Conservation (phyloP, 2,888 invertebrate species). For the Pachydiplax longipennis region DNA sequence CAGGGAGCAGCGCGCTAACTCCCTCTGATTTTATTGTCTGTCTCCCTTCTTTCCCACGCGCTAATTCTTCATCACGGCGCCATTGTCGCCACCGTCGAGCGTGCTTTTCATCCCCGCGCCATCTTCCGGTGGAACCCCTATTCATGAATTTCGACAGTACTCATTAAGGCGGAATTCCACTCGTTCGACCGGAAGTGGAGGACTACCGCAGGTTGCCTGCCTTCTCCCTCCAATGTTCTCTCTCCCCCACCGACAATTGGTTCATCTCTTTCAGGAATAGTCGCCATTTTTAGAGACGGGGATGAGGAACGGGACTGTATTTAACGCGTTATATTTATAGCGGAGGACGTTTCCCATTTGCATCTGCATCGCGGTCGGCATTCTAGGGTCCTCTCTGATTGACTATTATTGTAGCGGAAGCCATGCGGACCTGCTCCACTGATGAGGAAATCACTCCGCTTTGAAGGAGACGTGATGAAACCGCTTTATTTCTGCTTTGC, state of each 20-base stretch:
- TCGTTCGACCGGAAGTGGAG: constrained; percentile 25
- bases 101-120: neutral
- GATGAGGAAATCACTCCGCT: too few relatives aligned
- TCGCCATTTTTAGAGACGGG: too few relatives aligned
- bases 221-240: neutral
- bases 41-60: neutral
- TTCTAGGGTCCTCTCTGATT: too few relatives aligned
- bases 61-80: constrained; percentile 33
- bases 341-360: too few relatives aligned
- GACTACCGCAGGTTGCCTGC: neutral
- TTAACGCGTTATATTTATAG: too few relatives aligned
- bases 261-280: neutral
- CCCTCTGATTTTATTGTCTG: neutral
- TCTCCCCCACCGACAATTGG: neutral
- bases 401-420: too few relatives aligned
- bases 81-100: constrained; percentile 12
- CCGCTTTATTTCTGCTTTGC: too few relatives aligned
- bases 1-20: neutral
- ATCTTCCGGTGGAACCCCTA: neutral
- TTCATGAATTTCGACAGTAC: constrained; percentile 15
- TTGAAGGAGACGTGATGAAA: too few relatives aligned
- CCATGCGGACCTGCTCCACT: too few relatives aligned
- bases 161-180: constrained; percentile 22
- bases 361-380: too few relatives aligned
- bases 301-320: too few relatives aligned